Evolutionary conservation across 1,140 invertebrate species (phyloP).

Genomic region (Megalonaias nervosa): DNA sequence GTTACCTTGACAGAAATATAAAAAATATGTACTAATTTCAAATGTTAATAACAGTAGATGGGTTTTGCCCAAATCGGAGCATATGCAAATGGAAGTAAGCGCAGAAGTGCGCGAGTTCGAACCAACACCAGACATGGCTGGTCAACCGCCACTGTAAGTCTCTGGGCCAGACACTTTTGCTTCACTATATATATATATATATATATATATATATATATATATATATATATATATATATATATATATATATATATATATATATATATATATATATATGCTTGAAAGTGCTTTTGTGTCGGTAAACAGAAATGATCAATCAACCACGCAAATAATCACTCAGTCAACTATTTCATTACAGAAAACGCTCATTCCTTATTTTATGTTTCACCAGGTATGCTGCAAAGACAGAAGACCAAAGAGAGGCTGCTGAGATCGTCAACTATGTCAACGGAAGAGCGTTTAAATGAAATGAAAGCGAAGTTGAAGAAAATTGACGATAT

Average conservation of each 20-base stretch:
- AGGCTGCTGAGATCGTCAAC: neutral
- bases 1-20: too few species aligned
- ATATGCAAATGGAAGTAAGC: too few species aligned
- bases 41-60: too few species aligned
- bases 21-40: too few species aligned
- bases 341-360: neutral
- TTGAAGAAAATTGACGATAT: too few species aligned
- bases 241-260: neutral
- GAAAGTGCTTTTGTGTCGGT: neutral
- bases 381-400: neutral
- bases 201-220: neutral
- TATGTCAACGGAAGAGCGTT: neutral
- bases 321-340: neutral
- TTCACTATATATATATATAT: neutral
- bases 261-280: neutral
- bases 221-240: conserved; percentile 3
- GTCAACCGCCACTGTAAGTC: too few species aligned
- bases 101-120: too few species aligned
- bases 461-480: conserved; percentile 1
- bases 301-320: neutral
- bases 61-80: too few species aligned
- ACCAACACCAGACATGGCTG: too few species aligned
- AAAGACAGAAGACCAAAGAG: neutral
- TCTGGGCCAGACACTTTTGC: too few species aligned
- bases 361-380: neutral